phyloP scores from a whole-genome alignment of 2,888 invertebrate genomes.

The Trichacis sp. region DNA sequence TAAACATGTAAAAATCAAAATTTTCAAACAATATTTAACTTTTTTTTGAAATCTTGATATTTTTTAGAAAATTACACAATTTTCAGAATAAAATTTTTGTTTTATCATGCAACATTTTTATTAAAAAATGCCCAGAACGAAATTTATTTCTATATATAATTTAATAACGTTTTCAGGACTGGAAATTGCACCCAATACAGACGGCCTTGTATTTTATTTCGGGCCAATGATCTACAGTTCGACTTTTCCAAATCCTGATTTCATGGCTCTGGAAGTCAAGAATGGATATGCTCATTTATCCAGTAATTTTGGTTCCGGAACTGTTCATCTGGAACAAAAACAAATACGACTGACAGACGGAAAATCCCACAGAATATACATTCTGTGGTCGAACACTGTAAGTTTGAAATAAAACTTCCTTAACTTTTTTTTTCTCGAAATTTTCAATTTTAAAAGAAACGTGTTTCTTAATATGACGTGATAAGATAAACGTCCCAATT shows the following conservation, averaged over 20 bases:
- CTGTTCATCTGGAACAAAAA: conserved; percentile 77
- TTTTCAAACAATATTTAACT: background rate
- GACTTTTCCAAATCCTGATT: conserved; percentile 81
- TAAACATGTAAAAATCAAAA: background rate
- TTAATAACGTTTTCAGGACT: conserved; percentile 71
- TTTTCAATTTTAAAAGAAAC: too few species aligned
- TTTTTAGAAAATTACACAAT: too few species aligned
- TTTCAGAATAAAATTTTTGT: too few species aligned
- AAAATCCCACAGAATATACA: conserved; percentile 87
- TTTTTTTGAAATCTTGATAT: too few species aligned
- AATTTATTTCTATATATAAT: too few species aligned
- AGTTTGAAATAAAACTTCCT: conserved; percentile 36
- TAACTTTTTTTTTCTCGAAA: too few species aligned
- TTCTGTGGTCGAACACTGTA: conserved; percentile 69
- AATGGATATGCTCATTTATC: conserved; percentile 86
- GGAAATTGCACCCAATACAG: conserved; percentile 81
- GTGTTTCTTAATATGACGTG: too few species aligned
- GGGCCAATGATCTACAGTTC: conserved; percentile 82
- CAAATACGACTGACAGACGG: conserved; percentile 85
- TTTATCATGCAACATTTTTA: too few species aligned
- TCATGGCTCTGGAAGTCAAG: conserved; percentile 87
- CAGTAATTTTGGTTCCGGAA: conserved; percentile 90
- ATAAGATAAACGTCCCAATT: too few species aligned
- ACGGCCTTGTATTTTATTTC: conserved; percentile 90
- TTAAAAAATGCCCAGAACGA: too few species aligned